phyloP scores from a whole-genome alignment of 2,888 invertebrate species.

The Carterocephalus palaemon region DNA sequence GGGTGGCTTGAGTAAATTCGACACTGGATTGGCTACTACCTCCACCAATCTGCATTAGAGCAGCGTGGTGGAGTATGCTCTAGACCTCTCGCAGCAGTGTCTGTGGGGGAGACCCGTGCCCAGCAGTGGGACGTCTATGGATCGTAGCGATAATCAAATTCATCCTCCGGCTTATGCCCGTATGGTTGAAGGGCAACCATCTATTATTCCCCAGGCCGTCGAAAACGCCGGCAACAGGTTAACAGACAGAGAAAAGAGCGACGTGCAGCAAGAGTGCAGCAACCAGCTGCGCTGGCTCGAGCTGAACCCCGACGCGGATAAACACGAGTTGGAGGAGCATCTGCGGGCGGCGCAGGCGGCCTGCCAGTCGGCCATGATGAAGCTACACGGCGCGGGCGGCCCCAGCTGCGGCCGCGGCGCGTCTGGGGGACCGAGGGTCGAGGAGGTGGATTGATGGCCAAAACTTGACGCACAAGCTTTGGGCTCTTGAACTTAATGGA shows the following conservation, averaged over 20 bases:
- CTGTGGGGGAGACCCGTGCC: no score
- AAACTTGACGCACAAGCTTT: no score
- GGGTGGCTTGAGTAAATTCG: no score
- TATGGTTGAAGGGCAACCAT: no score
- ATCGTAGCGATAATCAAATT: no score
- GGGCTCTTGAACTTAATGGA: no score
- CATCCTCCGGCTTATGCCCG: no score
- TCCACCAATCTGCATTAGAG: no score
- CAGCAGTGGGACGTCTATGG: no score
- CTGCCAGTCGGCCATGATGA: constrained; percentile 89
- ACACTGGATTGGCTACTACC: no score
- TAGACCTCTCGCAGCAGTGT: no score
- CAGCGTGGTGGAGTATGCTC: no score
- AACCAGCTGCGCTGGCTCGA: constrained; percentile 90
- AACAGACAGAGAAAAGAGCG: constrained; percentile 83
- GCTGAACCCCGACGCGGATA: constrained; percentile 86
- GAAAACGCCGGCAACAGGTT: constrained; percentile 84
- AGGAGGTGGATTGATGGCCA: constrained; percentile 32
- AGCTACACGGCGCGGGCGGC: constrained; percentile 83
- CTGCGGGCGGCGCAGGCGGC: constrained; percentile 86
- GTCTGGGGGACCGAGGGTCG: constrained; percentile 80
- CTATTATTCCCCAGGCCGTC: constrained; percentile 68
- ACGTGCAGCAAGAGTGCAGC: constrained; percentile 83
- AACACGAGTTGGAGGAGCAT: constrained; percentile 87
- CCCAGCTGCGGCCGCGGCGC: constrained; percentile 51